phyloP scores from a whole-genome alignment of 1,140 invertebrate genomes.

The Diploscapter pachys region DNA sequence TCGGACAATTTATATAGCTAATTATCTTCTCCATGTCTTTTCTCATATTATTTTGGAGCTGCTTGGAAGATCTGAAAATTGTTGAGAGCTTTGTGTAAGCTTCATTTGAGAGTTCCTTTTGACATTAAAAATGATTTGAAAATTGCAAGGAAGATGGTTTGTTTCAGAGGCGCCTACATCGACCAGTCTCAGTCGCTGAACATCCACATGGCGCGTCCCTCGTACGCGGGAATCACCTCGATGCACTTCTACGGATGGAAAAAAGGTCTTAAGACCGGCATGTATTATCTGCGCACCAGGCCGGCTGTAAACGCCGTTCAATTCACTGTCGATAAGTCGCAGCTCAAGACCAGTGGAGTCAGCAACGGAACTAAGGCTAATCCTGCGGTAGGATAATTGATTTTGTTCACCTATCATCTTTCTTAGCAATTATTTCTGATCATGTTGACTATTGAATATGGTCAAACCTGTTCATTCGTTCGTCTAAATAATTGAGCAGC shows the following conservation, averaged over 20 bases:
- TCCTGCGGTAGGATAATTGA: too few species aligned
- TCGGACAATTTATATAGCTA: too few species aligned
- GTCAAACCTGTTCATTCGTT: too few species aligned
- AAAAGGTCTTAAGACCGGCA: constrained; percentile 91
- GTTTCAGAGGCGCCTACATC: constrained; percentile 92
- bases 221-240: constrained; percentile 86
- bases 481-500: not conserved
- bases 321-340: constrained; percentile 90
- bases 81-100: too few species aligned
- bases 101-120: too few species aligned
- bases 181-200: constrained; percentile 98
- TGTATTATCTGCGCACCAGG: constrained; percentile 96
- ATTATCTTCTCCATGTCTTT: too few species aligned
- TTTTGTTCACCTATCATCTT: too few species aligned
- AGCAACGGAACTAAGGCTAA: not conserved
- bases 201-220: constrained; percentile 89
- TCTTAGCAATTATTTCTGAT: too few species aligned
- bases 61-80: too few species aligned
- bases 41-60: too few species aligned
- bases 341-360: constrained; percentile 64
- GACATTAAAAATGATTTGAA: too few species aligned
- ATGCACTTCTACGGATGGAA: constrained; percentile 99
- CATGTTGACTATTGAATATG: too few species aligned
- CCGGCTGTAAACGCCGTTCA: constrained; percentile 92
- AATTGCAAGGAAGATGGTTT: constrained; percentile 72